Conservation (phyloP, 2,113 vertebrate genomes). For the Nibea coibor region DNA sequence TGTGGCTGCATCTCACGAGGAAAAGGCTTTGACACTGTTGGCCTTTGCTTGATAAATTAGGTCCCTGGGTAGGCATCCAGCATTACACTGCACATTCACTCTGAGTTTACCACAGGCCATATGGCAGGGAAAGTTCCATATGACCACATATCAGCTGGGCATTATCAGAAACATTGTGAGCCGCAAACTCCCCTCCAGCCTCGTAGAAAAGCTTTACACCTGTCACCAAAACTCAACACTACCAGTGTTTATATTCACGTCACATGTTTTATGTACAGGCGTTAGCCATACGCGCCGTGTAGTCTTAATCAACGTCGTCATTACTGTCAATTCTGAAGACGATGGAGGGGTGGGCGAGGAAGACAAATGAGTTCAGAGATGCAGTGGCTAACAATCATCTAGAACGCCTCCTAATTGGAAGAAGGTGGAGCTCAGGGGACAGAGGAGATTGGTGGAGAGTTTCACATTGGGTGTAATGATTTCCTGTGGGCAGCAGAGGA, state of each 20-base stretch:
- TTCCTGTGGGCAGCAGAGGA: slow-evolving; percentile 55
- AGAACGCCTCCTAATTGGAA: slow-evolving; percentile 60
- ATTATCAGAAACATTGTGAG: slow-evolving; percentile 23
- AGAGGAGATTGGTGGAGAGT: slow-evolving; percentile 46
- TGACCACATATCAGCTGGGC: slow-evolving; percentile 35
- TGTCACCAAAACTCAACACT: background rate
- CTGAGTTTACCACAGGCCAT: slow-evolving; percentile 54
- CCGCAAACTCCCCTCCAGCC: background rate
- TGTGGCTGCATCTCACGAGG: slow-evolving; percentile 60
- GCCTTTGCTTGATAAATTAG: slow-evolving; percentile 78
- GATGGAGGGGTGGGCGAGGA: background rate
- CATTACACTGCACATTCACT: slow-evolving; percentile 69
- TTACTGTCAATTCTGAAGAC: slow-evolving; percentile 2
- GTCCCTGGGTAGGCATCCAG: slow-evolving; percentile 62
- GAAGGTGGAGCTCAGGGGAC: slow-evolving; percentile 60
- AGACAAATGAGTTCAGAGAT: slow-evolving; percentile 25
- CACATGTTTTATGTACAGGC: background rate
- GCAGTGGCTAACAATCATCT: slow-evolving; percentile 15
- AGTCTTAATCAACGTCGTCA: slow-evolving; percentile 22
- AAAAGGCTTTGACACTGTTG: slow-evolving; percentile 73
- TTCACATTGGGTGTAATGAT: slow-evolving; percentile 50
- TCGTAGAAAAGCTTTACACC: background rate
- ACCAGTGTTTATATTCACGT: background rate
- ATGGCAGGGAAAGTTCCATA: slow-evolving; percentile 30
- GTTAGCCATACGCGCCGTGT: background rate